These are phyloP conservation scores for Diploptera punctata DNA, from an alignment of 2,888 invertebrate genomes.

Conservation along the genomic window DNA sequence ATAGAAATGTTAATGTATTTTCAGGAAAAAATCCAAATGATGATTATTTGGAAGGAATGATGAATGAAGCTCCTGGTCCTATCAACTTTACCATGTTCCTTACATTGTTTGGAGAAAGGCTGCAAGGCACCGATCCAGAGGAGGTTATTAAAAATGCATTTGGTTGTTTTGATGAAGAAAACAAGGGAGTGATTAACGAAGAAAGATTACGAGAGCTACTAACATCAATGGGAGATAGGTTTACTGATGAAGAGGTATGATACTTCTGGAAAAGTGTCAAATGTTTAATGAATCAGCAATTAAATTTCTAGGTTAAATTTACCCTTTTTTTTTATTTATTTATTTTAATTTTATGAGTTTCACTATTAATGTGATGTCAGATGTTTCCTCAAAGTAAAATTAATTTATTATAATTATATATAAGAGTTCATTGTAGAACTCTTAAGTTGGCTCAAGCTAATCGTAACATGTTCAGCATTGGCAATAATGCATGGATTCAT, in stretches of 20 bases:
- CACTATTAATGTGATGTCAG: no score
- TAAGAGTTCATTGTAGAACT: no score
- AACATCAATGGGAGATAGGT: slow-evolving; percentile 96
- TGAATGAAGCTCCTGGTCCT: slow-evolving; percentile 98
- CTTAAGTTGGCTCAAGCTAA: no score
- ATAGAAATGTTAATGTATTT: neutral
- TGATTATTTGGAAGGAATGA: slow-evolving; percentile 96
- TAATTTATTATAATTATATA: no score
- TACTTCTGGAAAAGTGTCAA: no score
- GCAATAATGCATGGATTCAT: no score
- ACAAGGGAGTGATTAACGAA: slow-evolving; percentile 89
- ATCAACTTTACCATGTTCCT: slow-evolving; percentile 99
- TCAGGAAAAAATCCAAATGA: slow-evolving; percentile 95
- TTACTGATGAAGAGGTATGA: slow-evolving; percentile 50
- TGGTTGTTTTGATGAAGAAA: slow-evolving; percentile 98
- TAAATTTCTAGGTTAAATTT: no score
- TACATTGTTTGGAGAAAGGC: slow-evolving; percentile 95
- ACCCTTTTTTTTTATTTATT: no score
- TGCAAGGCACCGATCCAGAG: slow-evolving; percentile 98
- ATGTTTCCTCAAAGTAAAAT: no score
- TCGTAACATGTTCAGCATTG: no score
- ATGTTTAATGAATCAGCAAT: no score
- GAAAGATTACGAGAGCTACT: slow-evolving; percentile 94
- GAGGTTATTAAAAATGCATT: slow-evolving; percentile 99
- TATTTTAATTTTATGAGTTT: no score